Evolutionary conservation across 1,140 invertebrate species (phyloP).

Genomic region (Coelopa frigida): DNA sequence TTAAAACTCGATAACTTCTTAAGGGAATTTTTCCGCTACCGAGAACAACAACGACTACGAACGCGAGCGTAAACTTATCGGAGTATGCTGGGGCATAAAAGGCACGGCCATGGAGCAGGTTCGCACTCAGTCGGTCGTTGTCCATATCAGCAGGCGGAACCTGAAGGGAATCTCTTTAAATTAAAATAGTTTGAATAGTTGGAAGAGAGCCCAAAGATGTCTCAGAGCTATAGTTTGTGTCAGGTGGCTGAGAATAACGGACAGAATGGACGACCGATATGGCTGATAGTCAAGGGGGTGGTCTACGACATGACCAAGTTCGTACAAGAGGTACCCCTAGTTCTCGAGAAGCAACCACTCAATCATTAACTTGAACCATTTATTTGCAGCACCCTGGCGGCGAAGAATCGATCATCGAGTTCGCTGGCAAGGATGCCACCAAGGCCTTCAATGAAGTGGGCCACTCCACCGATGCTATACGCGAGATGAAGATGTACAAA

Average conservation of each 20-base stretch:
- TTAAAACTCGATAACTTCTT: no score
- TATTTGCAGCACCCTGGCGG: constrained; percentile 58
- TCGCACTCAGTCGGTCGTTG: no score
- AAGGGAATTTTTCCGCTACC: no score
- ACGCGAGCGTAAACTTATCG: no score
- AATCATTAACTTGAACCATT: background rate
- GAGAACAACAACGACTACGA: no score
- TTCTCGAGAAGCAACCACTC: background rate
- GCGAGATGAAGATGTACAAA: constrained; percentile 52
- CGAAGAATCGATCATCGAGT: constrained; percentile 52
- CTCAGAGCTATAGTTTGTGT: constrained; percentile 45
- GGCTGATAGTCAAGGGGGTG: constrained; percentile 56
- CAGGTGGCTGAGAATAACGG: constrained; percentile 54
- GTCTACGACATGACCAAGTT: constrained; percentile 62
- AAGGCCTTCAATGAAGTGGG: constrained; percentile 56
- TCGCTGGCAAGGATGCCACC: constrained; percentile 57
- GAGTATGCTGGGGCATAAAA: no score
- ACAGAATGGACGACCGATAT: constrained; percentile 46
- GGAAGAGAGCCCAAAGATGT: no score
- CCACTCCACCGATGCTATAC: constrained; percentile 56
- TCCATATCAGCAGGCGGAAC: no score
- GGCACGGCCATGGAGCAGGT: no score
- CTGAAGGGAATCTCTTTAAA: no score
- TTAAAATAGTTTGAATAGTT: no score
- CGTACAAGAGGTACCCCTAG: constrained; percentile 46